A percentile compares a stretch with the other conserved stretches of the same genome.
Conservation (phyloP, 1,140 invertebrate species). For the Ostrea edulis region DNA sequence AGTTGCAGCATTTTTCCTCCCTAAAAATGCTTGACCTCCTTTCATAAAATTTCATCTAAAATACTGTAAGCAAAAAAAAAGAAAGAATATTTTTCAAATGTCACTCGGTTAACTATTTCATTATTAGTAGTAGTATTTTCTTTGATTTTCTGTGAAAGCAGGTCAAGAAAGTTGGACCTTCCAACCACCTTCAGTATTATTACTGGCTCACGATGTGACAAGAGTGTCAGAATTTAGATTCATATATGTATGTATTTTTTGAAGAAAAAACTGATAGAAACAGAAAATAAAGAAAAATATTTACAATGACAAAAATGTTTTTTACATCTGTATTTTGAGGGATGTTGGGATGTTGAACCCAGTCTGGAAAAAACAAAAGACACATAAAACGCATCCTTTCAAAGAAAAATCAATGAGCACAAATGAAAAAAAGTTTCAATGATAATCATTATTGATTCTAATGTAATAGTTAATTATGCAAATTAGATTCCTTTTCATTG, state of each 20-base stretch:
- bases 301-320: not conserved
- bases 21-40: not conserved
- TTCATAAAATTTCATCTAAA: not conserved
- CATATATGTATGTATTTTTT: conserved; percentile 14
- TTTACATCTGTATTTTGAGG: not conserved
- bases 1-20: conserved; percentile 22
- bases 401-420: not conserved
- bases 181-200: conserved; percentile 12
- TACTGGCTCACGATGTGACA: conserved; percentile 3
- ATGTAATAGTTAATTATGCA: not conserved
- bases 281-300: conserved; percentile 18
- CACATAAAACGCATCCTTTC: not conserved
- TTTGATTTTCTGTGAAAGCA: conserved; percentile 3
- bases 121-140: not conserved
- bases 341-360: not conserved
- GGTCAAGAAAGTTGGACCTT: not conserved
- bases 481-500: not conserved
- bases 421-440: not conserved
- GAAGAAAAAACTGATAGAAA: not conserved
- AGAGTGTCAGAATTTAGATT: conserved; percentile 17
- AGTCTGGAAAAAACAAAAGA: not conserved
- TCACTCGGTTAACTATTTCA: not conserved
- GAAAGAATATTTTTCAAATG: too few relatives aligned
- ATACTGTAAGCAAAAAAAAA: not conserved
- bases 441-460: not conserved